phyloP scores from a whole-genome alignment of 2,113 vertebrate species.

The Campylomormyrus numenius region DNA sequence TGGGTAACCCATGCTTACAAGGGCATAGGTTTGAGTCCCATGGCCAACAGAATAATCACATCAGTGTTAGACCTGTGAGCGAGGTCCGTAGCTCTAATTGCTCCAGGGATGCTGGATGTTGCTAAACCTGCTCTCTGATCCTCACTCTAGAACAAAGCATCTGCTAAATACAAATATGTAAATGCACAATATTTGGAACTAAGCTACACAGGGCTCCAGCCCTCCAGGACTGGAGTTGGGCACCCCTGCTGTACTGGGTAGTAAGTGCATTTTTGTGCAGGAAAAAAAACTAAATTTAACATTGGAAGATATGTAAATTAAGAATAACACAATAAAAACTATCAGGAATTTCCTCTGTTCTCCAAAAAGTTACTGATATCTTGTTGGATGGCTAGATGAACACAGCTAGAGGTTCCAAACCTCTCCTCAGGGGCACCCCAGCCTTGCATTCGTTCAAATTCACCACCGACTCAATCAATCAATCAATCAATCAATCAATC shows the following conservation, averaged over 20 bases:
- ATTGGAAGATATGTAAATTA: neutral
- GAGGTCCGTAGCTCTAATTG: neutral
- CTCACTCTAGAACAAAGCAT: neutral
- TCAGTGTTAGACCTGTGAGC: neutral
- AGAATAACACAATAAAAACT: neutral
- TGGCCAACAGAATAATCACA: neutral
- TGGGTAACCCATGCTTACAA: neutral
- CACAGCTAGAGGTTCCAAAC: neutral
- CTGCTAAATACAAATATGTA: neutral
- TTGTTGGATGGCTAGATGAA: neutral
- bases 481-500: neutral
- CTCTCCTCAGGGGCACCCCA: neutral
- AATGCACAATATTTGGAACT: neutral
- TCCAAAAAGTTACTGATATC: neutral
- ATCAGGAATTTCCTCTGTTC: neutral
- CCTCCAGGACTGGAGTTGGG: too few species aligned
- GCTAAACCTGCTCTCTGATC: neutral
- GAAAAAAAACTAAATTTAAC: neutral
- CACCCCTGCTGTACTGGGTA: neutral
- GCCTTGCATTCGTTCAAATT: neutral
- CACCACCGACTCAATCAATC: neutral
- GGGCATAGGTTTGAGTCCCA: neutral
- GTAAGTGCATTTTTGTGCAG: neutral
- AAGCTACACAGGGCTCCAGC: too few species aligned
- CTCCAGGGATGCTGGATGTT: neutral